Evolutionary conservation across 2,113 vertebrate species (phyloP), one percentile per base, ranked within the genome.

Genomic region (Apeltes quadracus): DNA sequence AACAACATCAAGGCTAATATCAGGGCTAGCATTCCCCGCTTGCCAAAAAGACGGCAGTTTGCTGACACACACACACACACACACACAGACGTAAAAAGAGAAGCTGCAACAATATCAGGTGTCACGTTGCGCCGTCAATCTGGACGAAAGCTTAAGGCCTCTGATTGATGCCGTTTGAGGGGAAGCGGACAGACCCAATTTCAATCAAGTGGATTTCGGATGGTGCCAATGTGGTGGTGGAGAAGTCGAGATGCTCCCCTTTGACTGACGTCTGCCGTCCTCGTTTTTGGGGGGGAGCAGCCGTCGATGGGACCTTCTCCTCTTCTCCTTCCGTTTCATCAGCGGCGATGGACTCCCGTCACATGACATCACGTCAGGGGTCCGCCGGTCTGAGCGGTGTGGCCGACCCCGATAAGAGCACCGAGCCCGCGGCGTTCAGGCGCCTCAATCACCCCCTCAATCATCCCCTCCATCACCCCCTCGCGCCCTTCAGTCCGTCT

Each of bases 341-440:
- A 63, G 69, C 13, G 4, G 22, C 61, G 82, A 90, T 90, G 87
- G n/a, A 82, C 79, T 87, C 78, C 72, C 63, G 61, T 59, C 78
- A 76, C 78, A 82, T 84, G 59, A 84, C 73, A 66, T 80, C 72
- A 43, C 75, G 87, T 88, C 89, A 89, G 79, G 32, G 63, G 61
- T 34, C 72, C 63, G 79, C 75, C 51, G 81, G 72, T 71, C 64
- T 81, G 85, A 74, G 69, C 44, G 22, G 84, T 78, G 86, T 91
- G 91, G 73, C 75, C 55, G 87, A 89, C 88, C 76, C 80, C 82
- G 91, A 92, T 92, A 92, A 90, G 87, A 73, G 25, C 57, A 34
- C 29, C 9, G 54, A 80, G 70, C 51, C 78, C 65, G 15, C 67
- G 61, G 71, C 79, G 72, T 78, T 73, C 73, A 73, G 68, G 53